These are phyloP conservation scores for Tiliacea aurago DNA, from an alignment of 2,888 invertebrate species.

Conservation along the genomic window DNA sequence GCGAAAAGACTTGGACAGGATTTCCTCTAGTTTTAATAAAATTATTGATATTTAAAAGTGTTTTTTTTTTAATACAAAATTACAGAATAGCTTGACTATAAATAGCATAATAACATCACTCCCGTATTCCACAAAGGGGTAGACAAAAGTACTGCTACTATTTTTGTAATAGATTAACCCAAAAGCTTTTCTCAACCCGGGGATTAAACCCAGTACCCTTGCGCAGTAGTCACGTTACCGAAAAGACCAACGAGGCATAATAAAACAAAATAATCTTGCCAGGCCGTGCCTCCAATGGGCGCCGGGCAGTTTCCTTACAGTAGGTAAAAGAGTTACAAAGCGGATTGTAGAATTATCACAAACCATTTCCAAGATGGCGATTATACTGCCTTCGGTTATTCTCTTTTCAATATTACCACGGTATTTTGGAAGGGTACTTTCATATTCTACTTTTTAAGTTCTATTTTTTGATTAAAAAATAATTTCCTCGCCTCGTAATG, in stretches of 20 bases:
- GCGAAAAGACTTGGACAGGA: background rate
- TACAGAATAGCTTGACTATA: too few species aligned
- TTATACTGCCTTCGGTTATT: background rate
- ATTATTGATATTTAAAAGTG: too few species aligned
- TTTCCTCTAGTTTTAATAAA: too few species aligned
- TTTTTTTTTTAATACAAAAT: too few species aligned
- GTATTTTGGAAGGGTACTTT: background rate
- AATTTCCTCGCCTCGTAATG: constrained; percentile 2
- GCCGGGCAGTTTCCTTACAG: too few species aligned
- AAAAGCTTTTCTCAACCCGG: background rate
- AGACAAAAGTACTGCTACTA: too few species aligned
- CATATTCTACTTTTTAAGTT: background rate
- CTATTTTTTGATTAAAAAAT: constrained; percentile 12
- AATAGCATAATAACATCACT: too few species aligned
- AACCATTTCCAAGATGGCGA: constrained; percentile 18
- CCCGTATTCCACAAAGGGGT: too few species aligned
- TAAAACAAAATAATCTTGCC: background rate
- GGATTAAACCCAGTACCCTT: background rate
- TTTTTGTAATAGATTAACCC: background rate
- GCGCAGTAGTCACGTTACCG: background rate
- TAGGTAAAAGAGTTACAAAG: constrained; percentile 22
- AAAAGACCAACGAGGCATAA: too few species aligned
- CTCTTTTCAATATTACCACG: background rate
- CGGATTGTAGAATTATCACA: constrained; percentile 3
- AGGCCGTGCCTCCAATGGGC: too few species aligned